phyloP scores from a whole-genome alignment of 2,888 invertebrate species.

The Nomada hirtipes region DNA sequence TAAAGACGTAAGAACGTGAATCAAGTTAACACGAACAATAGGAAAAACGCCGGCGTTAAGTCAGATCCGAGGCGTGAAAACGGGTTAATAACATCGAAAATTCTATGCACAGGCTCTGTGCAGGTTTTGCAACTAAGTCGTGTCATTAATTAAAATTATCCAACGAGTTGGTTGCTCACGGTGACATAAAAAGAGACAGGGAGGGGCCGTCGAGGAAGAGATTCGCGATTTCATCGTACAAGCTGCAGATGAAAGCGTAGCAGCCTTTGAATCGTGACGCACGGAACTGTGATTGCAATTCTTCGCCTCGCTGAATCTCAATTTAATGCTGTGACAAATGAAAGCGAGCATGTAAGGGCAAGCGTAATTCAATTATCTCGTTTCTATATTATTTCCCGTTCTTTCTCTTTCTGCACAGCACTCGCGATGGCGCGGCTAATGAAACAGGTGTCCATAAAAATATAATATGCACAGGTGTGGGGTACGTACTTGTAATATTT shows the following conservation, averaged over 20 bases:
- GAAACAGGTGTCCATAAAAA: too few species aligned
- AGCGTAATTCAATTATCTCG: neutral
- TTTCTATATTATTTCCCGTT: neutral
- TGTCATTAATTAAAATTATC: constrained; percentile 46
- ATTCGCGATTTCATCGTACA: neutral
- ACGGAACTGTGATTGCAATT: constrained; percentile 38
- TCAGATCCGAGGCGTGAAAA: neutral
- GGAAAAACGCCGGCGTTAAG: neutral
- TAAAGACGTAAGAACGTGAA: neutral
- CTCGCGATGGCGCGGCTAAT: neutral
- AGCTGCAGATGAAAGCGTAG: constrained; percentile 9
- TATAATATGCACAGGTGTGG: neutral
- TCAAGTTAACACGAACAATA: neutral
- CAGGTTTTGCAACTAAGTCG: constrained; percentile 30
- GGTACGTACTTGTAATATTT: constrained; percentile 93
- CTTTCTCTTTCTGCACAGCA: neutral
- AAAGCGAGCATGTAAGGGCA: constrained; percentile 3
- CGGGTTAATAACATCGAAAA: constrained; percentile 19
- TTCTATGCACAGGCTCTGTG: neutral
- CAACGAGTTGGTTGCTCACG: neutral
- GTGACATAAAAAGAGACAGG: neutral
- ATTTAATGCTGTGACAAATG: neutral
- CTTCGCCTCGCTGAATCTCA: constrained; percentile 9
- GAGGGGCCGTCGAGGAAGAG: neutral
- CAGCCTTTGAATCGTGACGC: constrained; percentile 24